Evolutionary conservation across 2,797 vertebrate species (phyloP), one percentile per base, ranked within the genome.

Genomic region (Dipus sagitta): DNA sequence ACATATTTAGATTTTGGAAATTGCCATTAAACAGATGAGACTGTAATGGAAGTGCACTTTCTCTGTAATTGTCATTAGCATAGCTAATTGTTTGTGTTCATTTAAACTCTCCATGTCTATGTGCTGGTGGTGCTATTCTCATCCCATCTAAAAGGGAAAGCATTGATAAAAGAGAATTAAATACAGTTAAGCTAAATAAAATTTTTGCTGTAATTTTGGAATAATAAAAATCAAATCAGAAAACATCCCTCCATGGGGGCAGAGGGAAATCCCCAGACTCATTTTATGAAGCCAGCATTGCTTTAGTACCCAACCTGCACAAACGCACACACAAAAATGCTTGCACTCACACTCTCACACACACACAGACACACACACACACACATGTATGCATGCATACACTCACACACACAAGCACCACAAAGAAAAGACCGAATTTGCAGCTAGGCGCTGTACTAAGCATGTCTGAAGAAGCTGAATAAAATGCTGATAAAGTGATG

Each of bases 1-100:
- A 95, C 70, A 90, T 94, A 95, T 96, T 96, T 96, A 83, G 76
- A 92, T 94, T 92, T 94, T 95, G 90, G 88, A 95, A 96, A 94
- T 70, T 90, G 65, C 94, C 75, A 93, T 96, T 95, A 94, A 95
- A 91, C 88, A 95, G 95, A 94, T 71, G 88, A 96, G 86, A 93
- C 81, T 62, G 82, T 88, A 96, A 95, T 91, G 90, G 71, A 90
- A 92, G 42, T 68, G 62, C 89, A 87, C 87, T 95, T 96, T 88
- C 20, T 26, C n/a, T 11, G 12, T 90, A 90, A 95, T 60, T 91
- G 93, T 78, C 82, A 93, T 94, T 95, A 94, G 77, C 65, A 70
- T 28, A 54, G 88, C 70, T 96, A 93, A 97, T 90, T 94, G 87
- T 85, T 87, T 95, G 72, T 71, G n/a, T 90, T 96, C 76, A 15